A percentile compares a stretch with the other conserved stretches of the same genome.
These are phyloP conservation scores for Acrocera orbiculus DNA, from an alignment of 2,888 invertebrate genomes.

Conservation along the genomic window DNA sequence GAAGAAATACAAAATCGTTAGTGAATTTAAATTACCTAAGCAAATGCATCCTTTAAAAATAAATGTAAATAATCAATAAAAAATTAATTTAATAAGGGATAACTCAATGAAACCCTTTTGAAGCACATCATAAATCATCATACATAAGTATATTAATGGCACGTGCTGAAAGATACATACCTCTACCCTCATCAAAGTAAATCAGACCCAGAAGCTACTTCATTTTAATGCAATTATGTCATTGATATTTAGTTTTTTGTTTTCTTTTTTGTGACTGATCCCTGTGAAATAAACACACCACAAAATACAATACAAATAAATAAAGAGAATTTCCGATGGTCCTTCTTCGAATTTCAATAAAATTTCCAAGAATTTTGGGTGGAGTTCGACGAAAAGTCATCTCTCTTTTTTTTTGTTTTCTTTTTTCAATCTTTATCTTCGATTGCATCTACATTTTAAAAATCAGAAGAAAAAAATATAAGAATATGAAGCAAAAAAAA, in stretches of 20 bases:
- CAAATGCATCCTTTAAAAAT: too few relatives aligned
- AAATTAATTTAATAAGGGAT: constrained; percentile 4
- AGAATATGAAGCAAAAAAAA: too few relatives aligned
- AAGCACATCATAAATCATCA: constrained; percentile 4
- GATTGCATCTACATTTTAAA: not conserved
- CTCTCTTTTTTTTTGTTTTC: not conserved
- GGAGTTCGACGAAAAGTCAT: not conserved
- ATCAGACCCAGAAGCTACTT: not conserved
- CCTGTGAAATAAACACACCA: too few relatives aligned
- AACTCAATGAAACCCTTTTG: constrained; percentile 2
- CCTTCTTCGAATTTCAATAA: constrained; percentile 3
- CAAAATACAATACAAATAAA: not conserved
- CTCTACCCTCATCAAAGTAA: constrained; percentile 3
- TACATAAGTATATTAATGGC: constrained; percentile 2
- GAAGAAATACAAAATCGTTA: too few relatives aligned
- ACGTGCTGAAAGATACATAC: constrained; percentile 4
- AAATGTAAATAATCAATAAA: too few relatives aligned
- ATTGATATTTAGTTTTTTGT: constrained; percentile 1
- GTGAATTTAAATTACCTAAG: too few relatives aligned
- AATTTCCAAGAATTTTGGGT: constrained; percentile 1
- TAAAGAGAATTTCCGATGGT: not conserved
- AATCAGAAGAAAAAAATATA: too few relatives aligned
- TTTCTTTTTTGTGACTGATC: too few relatives aligned
- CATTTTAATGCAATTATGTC: constrained; percentile 3
- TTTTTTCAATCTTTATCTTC: not conserved